Evolutionary conservation across 2,797 vertebrate genomes (phyloP).

Genomic region (Lutjanus argentimaculatus): DNA sequence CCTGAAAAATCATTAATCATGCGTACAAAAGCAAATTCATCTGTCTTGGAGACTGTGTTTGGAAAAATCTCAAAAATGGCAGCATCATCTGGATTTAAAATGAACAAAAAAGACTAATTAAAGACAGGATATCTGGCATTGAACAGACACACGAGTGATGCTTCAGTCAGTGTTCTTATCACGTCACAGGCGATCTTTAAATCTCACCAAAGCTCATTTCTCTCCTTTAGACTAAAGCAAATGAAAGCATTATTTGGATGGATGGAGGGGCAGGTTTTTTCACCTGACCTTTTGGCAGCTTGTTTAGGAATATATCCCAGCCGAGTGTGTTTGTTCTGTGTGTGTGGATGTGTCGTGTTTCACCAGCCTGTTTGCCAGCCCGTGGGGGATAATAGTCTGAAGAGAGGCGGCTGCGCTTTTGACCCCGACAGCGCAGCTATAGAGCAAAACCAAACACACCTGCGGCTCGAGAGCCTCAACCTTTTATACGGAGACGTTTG

Average conservation of each 20-base stretch:
- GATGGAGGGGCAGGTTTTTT: conserved; percentile 1
- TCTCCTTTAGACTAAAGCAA: not conserved
- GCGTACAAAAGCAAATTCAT: too few relatives aligned
- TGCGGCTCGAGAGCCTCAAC: conserved; percentile 51
- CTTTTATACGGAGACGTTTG: conserved; percentile 51
- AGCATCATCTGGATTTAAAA: not conserved
- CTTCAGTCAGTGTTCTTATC: not conserved
- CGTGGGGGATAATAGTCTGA: conserved; percentile 65
- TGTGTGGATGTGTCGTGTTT: conserved; percentile 60
- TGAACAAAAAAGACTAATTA: not conserved
- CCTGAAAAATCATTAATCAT: too few relatives aligned
- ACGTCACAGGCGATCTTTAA: not conserved
- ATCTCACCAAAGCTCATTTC: not conserved
- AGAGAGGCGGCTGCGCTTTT: conserved; percentile 69
- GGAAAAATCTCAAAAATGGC: too few relatives aligned
- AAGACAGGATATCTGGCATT: not conserved
- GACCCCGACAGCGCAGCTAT: conserved; percentile 63
- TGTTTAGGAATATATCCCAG: conserved; percentile 47
- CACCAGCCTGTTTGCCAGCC: conserved; percentile 68
- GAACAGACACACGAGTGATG: not conserved
- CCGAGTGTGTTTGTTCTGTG: conserved; percentile 70
- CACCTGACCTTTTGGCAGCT: conserved; percentile 42
- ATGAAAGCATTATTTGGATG: not conserved
- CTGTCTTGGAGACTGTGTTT: not conserved
- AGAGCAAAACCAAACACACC: conserved; percentile 83